A percentile compares a stretch with the other conserved stretches of the same genome.
Evolutionary conservation across 2,888 invertebrate species (phyloP).

Genomic region (Dioctria rufipes): DNA sequence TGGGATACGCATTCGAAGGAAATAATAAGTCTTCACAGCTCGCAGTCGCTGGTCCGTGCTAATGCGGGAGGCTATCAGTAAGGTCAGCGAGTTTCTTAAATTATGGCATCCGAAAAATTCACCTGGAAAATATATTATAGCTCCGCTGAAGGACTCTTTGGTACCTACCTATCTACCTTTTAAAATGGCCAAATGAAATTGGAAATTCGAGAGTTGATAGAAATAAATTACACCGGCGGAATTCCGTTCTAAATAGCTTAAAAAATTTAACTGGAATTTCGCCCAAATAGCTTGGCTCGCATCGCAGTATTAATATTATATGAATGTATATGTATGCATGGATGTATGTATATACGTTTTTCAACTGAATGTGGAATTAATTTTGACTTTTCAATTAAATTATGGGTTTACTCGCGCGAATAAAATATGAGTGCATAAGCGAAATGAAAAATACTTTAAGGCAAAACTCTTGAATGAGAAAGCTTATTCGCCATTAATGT

Average conservation of each 20-base stretch:
- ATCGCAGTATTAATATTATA: too few relatives aligned
- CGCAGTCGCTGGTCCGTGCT: conserved; percentile 7
- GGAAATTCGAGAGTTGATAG: not conserved
- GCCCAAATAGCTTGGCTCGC: too few relatives aligned
- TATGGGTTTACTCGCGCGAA: not conserved
- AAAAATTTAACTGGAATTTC: not conserved
- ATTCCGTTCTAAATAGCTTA: conserved; percentile 1
- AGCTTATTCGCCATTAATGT: conserved; percentile 2
- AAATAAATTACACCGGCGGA: not conserved
- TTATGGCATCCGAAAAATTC: conserved; percentile 44
- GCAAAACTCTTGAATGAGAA: not conserved
- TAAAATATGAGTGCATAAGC: conserved; percentile 6
- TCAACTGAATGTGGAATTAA: not conserved
- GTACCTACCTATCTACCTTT: not conserved
- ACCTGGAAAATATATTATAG: not conserved
- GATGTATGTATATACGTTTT: too few relatives aligned
- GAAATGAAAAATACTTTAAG: conserved; percentile 13
- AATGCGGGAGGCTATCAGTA: conserved; percentile 23
- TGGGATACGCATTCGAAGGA: conserved; percentile 38
- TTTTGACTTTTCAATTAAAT: conserved; percentile 30
- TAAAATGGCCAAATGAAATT: conserved; percentile 17
- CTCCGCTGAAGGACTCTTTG: not conserved
- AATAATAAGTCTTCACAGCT: conserved; percentile 41
- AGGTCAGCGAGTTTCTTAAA: conserved; percentile 39
- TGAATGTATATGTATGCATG: too few relatives aligned